Conservation (phyloP, 2,888 invertebrate genomes). For the Andrena fulva region DNA sequence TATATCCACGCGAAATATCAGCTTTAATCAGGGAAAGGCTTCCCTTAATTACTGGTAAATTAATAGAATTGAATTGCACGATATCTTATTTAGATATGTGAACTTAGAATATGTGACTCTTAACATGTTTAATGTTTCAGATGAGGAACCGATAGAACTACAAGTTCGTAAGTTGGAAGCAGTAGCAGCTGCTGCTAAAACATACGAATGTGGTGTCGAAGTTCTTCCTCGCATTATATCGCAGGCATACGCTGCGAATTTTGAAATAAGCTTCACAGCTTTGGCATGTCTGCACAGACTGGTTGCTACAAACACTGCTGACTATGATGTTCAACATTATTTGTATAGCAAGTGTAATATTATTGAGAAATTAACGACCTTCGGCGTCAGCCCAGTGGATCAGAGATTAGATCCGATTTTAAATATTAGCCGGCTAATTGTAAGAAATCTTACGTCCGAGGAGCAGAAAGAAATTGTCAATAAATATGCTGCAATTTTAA, state of each 20-base stretch:
- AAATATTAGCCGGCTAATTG: conserved; percentile 84
- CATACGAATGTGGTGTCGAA: conserved; percentile 71
- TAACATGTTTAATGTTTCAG: conserved; percentile 68
- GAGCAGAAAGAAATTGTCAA: conserved; percentile 85
- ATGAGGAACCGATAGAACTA: conserved; percentile 48
- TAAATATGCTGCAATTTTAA: conserved; percentile 82
- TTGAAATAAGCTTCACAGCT: conserved; percentile 68
- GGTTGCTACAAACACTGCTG: conserved; percentile 72
- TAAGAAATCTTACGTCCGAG: conserved; percentile 83
- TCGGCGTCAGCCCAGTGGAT: conserved; percentile 68
- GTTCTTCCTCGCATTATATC: conserved; percentile 76
- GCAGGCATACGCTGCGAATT: conserved; percentile 59
- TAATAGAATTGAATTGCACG: not conserved
- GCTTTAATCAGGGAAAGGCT: conserved; percentile 85
- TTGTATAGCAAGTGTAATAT: conserved; percentile 84
- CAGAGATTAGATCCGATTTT: conserved; percentile 83
- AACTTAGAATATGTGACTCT: conserved; percentile 1
- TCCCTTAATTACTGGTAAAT: conserved; percentile 68
- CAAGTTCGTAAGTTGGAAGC: conserved; percentile 75
- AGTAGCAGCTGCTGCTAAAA: conserved; percentile 73
- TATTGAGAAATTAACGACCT: conserved; percentile 83
- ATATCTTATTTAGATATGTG: not conserved
- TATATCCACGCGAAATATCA: conserved; percentile 86
- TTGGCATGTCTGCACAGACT: conserved; percentile 76
- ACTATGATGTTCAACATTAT: conserved; percentile 81